A percentile compares a stretch with the other conserved stretches of the same genome.
These are phyloP conservation scores for Brachynemurus nebulosus DNA, from an alignment of 2,888 invertebrate genomes.

Conservation along the genomic window DNA sequence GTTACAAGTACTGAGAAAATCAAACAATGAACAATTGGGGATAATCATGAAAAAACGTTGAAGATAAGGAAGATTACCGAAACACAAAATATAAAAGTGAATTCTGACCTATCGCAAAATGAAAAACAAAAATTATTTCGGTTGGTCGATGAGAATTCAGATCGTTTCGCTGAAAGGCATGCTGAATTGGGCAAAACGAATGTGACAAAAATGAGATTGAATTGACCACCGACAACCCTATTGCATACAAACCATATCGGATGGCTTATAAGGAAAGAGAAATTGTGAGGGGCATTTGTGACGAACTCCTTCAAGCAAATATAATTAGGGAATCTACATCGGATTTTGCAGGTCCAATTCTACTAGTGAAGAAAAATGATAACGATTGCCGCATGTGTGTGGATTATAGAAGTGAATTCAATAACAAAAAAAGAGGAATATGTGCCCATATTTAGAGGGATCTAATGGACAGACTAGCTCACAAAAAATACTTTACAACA, in stretches of 20 bases:
- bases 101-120: too few species aligned
- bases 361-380: conserved; percentile 14
- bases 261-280: conserved; percentile 13
- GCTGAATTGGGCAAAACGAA: not conserved
- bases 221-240: conserved; percentile 11
- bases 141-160: too few species aligned
- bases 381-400: conserved; percentile 15
- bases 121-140: too few species aligned
- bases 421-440: conserved; percentile 19
- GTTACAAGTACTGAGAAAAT: too few species aligned
- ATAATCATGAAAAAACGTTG: too few species aligned
- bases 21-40: too few species aligned
- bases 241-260: conserved; percentile 16
- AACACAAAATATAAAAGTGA: too few species aligned
- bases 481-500: conserved; percentile 17
- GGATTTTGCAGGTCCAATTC: conserved; percentile 12
- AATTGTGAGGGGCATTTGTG: conserved; percentile 11
- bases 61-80: too few species aligned
- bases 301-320: conserved; percentile 12
- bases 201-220: conserved; percentile 14
- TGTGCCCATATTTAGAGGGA: conserved; percentile 21
- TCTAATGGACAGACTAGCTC: conserved; percentile 15
- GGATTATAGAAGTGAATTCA: conserved; percentile 20
- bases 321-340: conserved; percentile 16
- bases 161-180: too few species aligned